Conservation (phyloP, 2,113 vertebrate genomes). For the Pelvicachromis taeniatus region DNA sequence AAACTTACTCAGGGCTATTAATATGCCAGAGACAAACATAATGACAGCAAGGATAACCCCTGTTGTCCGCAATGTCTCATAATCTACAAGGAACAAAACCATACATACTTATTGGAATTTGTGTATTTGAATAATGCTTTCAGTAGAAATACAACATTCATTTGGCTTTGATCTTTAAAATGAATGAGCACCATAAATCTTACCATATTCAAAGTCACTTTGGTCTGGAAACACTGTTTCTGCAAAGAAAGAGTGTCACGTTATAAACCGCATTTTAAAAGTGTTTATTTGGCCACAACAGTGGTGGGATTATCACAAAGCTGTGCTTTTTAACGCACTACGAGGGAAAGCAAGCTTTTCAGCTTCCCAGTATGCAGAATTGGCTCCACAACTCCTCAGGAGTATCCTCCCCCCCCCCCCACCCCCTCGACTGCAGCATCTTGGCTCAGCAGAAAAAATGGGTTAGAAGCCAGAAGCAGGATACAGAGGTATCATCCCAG, state of each 20-base stretch:
- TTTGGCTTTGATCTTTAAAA: neutral
- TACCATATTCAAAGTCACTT: slow-evolving; percentile 76
- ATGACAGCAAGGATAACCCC: slow-evolving; percentile 83
- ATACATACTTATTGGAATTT: neutral
- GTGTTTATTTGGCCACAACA: neutral
- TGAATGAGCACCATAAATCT: neutral
- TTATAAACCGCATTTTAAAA: neutral
- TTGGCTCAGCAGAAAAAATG: slow-evolving; percentile 65
- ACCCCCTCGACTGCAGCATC: slow-evolving; percentile 37
- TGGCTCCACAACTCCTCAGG: slow-evolving; percentile 24
- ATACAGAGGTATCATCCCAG: neutral
- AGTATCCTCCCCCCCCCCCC: fast-evolving
- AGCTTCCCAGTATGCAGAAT: slow-evolving; percentile 30
- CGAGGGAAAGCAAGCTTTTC: neutral
- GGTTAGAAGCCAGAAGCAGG: slow-evolving; percentile 26
- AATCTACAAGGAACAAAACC: slow-evolving; percentile 70
- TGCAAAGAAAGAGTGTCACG: slow-evolving; percentile 33
- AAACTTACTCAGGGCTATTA: slow-evolving; percentile 85
- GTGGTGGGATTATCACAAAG: neutral
- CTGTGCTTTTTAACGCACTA: neutral
- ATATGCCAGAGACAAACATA: slow-evolving; percentile 84
- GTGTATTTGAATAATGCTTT: neutral
- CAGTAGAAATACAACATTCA: neutral
- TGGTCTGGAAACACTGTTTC: slow-evolving; percentile 57
- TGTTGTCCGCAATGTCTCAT: slow-evolving; percentile 81